Evolutionary conservation across 1,140 invertebrate species (phyloP).

Genomic region (Bombus huntii): DNA sequence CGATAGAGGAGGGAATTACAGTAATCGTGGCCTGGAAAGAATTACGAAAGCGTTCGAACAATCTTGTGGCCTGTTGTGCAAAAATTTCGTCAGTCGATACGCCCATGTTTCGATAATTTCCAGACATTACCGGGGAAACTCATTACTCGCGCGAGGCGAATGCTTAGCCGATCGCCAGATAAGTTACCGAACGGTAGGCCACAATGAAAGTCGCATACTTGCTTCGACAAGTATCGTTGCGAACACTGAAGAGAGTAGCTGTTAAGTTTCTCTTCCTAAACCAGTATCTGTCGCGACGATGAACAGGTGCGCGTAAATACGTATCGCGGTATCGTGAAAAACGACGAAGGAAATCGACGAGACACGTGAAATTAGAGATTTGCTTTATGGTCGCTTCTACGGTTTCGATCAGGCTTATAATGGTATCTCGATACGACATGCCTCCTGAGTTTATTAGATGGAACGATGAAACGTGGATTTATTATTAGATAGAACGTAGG

Average conservation of each 20-base stretch:
- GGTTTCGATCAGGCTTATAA: background rate
- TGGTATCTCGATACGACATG: background rate
- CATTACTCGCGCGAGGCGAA: slow-evolving; percentile 71
- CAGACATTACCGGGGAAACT: slow-evolving; percentile 13
- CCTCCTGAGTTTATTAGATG: background rate
- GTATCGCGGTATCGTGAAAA: background rate
- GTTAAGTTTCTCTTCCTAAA: slow-evolving; percentile 13
- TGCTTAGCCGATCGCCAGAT: slow-evolving; percentile 68
- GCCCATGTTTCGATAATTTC: slow-evolving; percentile 23
- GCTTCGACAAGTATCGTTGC: slow-evolving; percentile 1
- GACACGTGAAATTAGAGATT: slow-evolving; percentile 4
- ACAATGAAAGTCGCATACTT: slow-evolving; percentile 25
- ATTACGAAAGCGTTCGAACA: slow-evolving; percentile 7
- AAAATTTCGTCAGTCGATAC: slow-evolving; percentile 29
- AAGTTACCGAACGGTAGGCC: slow-evolving; percentile 53
- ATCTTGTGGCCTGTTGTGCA: background rate
- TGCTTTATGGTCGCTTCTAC: background rate
- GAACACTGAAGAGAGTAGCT: background rate
- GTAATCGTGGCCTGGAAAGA: background rate
- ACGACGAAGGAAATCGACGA: background rate
- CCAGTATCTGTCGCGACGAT: background rate
- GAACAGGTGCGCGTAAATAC: slow-evolving; percentile 8
- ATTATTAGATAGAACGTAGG: background rate
- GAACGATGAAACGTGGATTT: background rate
- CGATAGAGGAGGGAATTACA: background rate